Base-by-base conservation (phyloP, 2,888 invertebrate genomes). In the Stictocephala bisonia region DNA sequence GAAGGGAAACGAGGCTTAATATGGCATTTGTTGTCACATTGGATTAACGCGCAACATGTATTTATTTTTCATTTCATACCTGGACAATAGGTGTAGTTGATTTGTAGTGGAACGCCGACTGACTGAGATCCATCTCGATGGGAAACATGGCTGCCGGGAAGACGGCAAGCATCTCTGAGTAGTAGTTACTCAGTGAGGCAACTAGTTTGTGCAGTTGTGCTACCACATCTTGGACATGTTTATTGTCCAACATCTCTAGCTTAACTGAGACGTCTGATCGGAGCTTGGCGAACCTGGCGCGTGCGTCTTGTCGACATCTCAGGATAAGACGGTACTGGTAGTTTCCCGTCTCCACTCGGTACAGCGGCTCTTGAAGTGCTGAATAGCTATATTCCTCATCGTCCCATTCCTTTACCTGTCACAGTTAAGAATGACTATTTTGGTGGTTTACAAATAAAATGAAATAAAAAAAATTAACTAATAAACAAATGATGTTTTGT, bases 271-370 rank as follows among this genome's bases (percentile, higher is more conserved):
- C 99, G 84, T 95, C 99, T 3, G 92, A 94, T 79, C 91, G 89
- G 70, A 95, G 85, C 56, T 92, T 90, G 0, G 95, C 95, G 24
- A 64, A 64, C 77, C 93, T 90, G 0, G 88, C 86, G 72, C 99
- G 87, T 0, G 99, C 98, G 79, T 97, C 95, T 86, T 99, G 98
- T 0, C 99, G 91, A 83, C 99, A 99, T 71, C 99, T 90, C 6
- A 99, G 86, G 68, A 99, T 93, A 71, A 99, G 85, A 79, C 95
- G 91, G 84, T 99, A 99, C 84, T 99, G 99, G 85, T 99, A 99
- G 84, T 99, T 99, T 51, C 99, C 99, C 0, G 99, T 99, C 85
- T 99, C 99, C 0, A 99, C 96, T 48, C 99, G 88, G 83, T 99
- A 99, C 40, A 99, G 85, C 0, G 98, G 97, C 83, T 99, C 99